Evolutionary conservation across 2,888 invertebrate genomes (phyloP).

Genomic region (Hydraecia micacea): DNA sequence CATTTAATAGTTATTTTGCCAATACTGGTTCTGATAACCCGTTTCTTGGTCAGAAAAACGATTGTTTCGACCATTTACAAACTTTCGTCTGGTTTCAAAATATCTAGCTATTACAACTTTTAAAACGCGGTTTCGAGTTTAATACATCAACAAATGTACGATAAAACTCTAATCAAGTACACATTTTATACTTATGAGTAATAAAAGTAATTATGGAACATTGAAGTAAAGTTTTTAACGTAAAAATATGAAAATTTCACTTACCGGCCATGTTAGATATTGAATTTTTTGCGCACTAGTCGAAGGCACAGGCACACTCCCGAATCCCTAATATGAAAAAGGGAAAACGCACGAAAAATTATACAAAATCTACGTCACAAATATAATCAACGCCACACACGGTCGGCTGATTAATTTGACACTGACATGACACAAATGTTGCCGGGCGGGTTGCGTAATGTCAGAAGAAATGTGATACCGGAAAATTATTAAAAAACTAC

Average conservation of each 20-base stretch:
- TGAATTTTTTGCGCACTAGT: slow-evolving; percentile 38
- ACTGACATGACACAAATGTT: slow-evolving; percentile 41
- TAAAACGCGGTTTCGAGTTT: neutral
- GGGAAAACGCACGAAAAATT: slow-evolving; percentile 40
- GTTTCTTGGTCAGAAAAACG: neutral
- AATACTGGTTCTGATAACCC: neutral
- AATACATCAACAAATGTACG: slow-evolving; percentile 11
- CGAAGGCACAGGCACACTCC: slow-evolving; percentile 46
- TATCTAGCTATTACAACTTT: neutral
- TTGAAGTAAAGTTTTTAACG: neutral
- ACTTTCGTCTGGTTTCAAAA: neutral
- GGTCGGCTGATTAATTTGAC: slow-evolving; percentile 35
- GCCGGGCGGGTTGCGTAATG: slow-evolving; percentile 17
- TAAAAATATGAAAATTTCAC: slow-evolving; percentile 61
- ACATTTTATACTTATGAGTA: neutral
- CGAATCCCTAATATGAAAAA: slow-evolving; percentile 32
- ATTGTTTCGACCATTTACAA: neutral
- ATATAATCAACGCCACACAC: slow-evolving; percentile 17
- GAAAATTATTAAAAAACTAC: slow-evolving; percentile 10
- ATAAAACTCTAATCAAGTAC: slow-evolving; percentile 19
- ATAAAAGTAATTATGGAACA: neutral
- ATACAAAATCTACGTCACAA: slow-evolving; percentile 49
- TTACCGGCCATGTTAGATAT: slow-evolving; percentile 79
- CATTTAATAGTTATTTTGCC: neutral
- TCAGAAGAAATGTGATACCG: slow-evolving; percentile 41